Base-by-base conservation (phyloP, 2,888 invertebrate genomes). In the Eustalomyia histrio region DNA sequence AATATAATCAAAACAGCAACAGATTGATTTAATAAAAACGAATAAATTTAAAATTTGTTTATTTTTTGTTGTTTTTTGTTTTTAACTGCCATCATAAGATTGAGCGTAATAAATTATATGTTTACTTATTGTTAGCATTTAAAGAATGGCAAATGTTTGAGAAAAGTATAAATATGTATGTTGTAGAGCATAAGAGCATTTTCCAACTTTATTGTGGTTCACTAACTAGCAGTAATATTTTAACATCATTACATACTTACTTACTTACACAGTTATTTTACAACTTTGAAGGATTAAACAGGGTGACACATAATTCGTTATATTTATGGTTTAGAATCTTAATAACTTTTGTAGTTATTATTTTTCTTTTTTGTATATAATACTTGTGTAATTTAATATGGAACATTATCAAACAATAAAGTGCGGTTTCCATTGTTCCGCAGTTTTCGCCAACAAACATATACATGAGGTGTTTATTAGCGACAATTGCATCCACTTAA, bases 21-120 rank as follows among this genome's bases (percentile, higher is more conserved):
- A 43, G 60, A 60, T 60, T 60, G 60, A 43, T 43, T 60, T 60
- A 39, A 39, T 6, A 14, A 39, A n/a, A 21, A 61, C 18, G n/a
- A 14, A 39, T 18, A 29, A n/a, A 43, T 43, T 47, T 7, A 2
- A 63, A 63, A 61, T 16, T n/a, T 61, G 43, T 39, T 61, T 21
- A 7, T 29, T 29, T 29, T n/a, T n/a, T n/a, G n/a, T n/a, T 29
- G 1, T 29, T 29, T 29, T 29, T 9, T 61, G 18, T 61, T 12
- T 17, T n/a, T n/a, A n/a, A n/a, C 43, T 21, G n/a, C 18, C 61
- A 43, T 61, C 43, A 43, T 61, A 43, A 8, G 39, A 43, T 43
- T 61, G 43, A 43, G n/a, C 24, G 61, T 24, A 63, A 63, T 63
- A 63, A 63, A 63, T 47, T 63, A 63, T 47, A 16, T 47, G 47